Evolutionary conservation across 2,888 invertebrate species (phyloP).

Genomic region (Pollenia griseotomentosa): DNA sequence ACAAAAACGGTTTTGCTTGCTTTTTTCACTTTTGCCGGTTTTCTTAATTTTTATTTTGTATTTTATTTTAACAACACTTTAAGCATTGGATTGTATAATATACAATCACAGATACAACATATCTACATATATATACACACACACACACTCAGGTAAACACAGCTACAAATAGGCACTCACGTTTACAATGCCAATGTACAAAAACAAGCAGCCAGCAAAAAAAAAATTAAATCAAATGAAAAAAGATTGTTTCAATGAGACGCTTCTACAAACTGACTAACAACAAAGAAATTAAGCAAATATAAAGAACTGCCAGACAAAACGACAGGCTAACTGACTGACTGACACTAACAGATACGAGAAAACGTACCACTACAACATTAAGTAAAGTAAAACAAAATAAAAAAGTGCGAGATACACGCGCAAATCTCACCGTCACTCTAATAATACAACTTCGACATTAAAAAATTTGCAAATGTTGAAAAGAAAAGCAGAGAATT

Average conservation of each 20-base stretch:
- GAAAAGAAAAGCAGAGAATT: conserved; percentile 11
- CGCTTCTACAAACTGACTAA: conserved; percentile 23
- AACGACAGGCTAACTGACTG: neutral
- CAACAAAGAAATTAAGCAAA: conserved; percentile 32
- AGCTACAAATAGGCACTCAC: conserved; percentile 28
- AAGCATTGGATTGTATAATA: conserved; percentile 53
- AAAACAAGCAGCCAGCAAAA: conserved; percentile 48
- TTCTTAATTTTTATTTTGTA: conserved; percentile 40
- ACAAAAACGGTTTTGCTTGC: neutral
- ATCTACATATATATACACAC: neutral
- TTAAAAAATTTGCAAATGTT: conserved; percentile 51
- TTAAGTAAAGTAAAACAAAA: conserved; percentile 2
- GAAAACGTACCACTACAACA: conserved; percentile 35
- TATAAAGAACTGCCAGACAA: conserved; percentile 4
- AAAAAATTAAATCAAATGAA: neutral
- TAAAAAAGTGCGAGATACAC: conserved; percentile 67
- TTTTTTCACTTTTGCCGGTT: conserved; percentile 41
- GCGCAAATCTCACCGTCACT: conserved; percentile 66
- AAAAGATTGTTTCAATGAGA: conserved; percentile 44
- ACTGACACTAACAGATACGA: conserved; percentile 44
- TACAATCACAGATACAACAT: neutral
- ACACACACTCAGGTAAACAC: neutral
- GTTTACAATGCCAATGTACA: conserved; percentile 60
- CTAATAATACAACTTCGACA: conserved; percentile 35
- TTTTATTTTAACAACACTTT: conserved; percentile 35